A percentile compares a stretch with the other conserved stretches of the same genome.
These are phyloP conservation scores for Hypena proboscidalis DNA, from an alignment of 2,888 invertebrate species.

Conservation along the genomic window DNA sequence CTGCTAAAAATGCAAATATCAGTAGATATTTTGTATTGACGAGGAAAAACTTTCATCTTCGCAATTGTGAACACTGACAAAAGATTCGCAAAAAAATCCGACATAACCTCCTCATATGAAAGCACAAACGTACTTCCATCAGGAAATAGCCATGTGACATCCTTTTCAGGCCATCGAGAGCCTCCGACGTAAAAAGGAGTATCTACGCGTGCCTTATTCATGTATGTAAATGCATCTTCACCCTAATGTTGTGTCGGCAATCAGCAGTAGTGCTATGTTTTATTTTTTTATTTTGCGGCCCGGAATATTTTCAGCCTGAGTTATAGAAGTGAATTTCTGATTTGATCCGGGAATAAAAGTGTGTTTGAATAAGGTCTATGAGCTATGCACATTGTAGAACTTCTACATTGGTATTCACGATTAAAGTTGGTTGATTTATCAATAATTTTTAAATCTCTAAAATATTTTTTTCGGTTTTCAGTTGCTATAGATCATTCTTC, in stretches of 20 bases:
- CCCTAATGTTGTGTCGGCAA: slow-evolving; percentile 42
- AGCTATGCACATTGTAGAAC: slow-evolving; percentile 14
- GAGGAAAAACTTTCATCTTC: slow-evolving; percentile 1
- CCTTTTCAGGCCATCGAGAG: slow-evolving; percentile 33
- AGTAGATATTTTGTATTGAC: no score
- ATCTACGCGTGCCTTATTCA: slow-evolving; percentile 38
- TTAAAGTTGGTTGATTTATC: background rate
- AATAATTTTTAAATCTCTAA: no score
- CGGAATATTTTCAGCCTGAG: slow-evolving; percentile 22
- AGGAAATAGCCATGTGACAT: slow-evolving; percentile 44
- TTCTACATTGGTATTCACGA: slow-evolving; percentile 1
- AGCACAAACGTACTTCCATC: slow-evolving; percentile 35
- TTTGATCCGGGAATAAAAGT: slow-evolving; percentile 16
- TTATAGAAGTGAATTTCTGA: slow-evolving; percentile 6
- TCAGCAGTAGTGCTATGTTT: slow-evolving; percentile 37
- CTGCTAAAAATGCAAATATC: no score
- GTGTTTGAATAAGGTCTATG: slow-evolving; percentile 11
- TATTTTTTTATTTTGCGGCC: slow-evolving; percentile 31
- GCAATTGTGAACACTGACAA: slow-evolving; percentile 1
- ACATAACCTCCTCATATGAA: slow-evolving; percentile 20
- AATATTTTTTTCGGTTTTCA: no score
- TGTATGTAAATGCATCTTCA: slow-evolving; percentile 44
- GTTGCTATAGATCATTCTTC: no score
- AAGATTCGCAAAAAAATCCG: slow-evolving; percentile 7
- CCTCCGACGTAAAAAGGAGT: slow-evolving; percentile 29